phyloP scores from a whole-genome alignment of 2,113 vertebrate species.

The Urocitellus parryii region DNA sequence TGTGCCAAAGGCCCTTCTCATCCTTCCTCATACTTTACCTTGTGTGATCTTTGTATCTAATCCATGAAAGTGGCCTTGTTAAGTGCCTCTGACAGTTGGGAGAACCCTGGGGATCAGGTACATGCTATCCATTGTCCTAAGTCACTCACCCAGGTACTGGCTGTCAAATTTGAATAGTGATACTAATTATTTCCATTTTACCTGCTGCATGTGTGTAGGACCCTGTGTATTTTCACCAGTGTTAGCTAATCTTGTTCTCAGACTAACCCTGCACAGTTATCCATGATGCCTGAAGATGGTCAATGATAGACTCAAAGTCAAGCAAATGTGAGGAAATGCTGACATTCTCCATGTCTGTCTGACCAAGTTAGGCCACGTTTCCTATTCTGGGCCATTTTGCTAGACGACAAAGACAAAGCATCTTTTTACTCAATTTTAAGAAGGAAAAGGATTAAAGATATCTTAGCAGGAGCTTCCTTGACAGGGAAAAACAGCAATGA shows the following conservation, averaged over 20 bases:
- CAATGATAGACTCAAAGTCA: background rate
- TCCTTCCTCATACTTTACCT: background rate
- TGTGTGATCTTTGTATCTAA: background rate
- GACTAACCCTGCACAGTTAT: background rate
- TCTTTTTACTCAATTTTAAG: conserved; percentile 1
- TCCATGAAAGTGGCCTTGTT: background rate
- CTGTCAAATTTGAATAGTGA: background rate
- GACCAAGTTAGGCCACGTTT: background rate
- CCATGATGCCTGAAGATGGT: background rate
- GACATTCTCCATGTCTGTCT: background rate
- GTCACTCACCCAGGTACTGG: background rate
- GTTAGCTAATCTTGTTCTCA: background rate
- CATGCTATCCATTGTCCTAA: background rate
- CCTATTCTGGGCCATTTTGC: background rate
- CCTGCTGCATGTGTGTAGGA: background rate
- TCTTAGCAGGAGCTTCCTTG: background rate
- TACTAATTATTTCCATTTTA: background rate
- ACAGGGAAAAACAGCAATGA: background rate
- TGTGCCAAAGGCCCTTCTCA: background rate
- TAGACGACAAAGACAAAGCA: background rate
- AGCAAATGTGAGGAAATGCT: background rate
- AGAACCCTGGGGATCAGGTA: background rate
- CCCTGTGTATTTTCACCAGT: background rate
- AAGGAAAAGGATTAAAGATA: background rate
- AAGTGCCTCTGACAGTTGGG: background rate